Percentiles rank a stretch among this genome's conserved stretches.
Evolutionary conservation across 2,888 invertebrate species (phyloP).

Genomic region (Dicroscelio sp.): DNA sequence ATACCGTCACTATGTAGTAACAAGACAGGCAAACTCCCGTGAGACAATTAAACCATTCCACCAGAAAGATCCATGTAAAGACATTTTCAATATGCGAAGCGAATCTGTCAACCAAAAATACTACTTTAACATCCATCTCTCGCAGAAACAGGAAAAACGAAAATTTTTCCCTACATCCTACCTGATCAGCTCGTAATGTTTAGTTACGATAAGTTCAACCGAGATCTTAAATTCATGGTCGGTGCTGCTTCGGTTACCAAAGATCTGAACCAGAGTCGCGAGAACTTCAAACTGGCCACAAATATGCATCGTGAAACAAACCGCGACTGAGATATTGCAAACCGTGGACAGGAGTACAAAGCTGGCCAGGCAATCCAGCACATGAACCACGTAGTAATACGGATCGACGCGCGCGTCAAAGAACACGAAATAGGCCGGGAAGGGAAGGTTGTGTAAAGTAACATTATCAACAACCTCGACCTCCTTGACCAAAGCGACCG

Average conservation of each 20-base stretch:
- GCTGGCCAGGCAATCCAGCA: background rate
- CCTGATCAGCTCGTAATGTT: background rate
- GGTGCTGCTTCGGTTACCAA: background rate
- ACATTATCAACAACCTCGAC: background rate
- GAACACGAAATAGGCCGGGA: constrained; percentile 10
- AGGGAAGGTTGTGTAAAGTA: constrained; percentile 31
- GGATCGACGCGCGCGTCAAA: constrained; percentile 33
- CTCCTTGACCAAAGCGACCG: constrained; percentile 2
- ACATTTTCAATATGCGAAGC: too few relatives aligned
- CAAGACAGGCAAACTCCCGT: too few relatives aligned
- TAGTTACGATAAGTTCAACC: background rate
- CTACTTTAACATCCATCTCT: too few relatives aligned
- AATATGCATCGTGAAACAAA: constrained; percentile 24
- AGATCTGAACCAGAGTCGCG: background rate
- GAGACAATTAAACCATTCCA: too few relatives aligned
- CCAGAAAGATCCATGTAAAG: too few relatives aligned
- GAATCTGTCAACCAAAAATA: too few relatives aligned
- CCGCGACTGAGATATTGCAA: constrained; percentile 1
- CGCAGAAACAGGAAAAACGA: too few relatives aligned
- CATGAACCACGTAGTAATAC: constrained; percentile 27
- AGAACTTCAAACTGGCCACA: constrained; percentile 41
- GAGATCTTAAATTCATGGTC: background rate
- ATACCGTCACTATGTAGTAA: too few relatives aligned
- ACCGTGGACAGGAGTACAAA: background rate
- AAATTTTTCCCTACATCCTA: background rate